Conservation (phyloP, 2,888 invertebrate genomes). For the Sericinus montela region DNA sequence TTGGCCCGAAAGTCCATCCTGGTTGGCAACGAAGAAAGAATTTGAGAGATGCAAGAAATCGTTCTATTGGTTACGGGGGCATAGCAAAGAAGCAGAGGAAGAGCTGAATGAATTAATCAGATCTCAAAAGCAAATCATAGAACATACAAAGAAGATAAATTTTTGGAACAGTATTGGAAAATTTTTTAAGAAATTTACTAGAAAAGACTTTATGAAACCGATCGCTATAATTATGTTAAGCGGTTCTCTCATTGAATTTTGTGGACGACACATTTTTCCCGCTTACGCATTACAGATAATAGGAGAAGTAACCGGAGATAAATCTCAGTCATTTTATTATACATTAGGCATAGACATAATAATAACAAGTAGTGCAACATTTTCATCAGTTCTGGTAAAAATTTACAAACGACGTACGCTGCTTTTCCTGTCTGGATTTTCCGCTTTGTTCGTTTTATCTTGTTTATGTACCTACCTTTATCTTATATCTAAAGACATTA, state of each 20-base stretch:
- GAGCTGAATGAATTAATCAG: slow-evolving; percentile 41
- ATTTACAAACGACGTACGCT: slow-evolving; percentile 43
- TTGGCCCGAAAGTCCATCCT: slow-evolving; percentile 81
- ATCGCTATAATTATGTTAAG: slow-evolving; percentile 36
- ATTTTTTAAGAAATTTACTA: slow-evolving; percentile 41
- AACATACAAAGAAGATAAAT: slow-evolving; percentile 19
- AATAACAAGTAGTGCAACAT: slow-evolving; percentile 40
- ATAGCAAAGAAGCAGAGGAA: slow-evolving; percentile 24
- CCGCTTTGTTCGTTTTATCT: slow-evolving; percentile 35
- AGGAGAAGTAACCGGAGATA: slow-evolving; percentile 38
- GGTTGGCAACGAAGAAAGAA: slow-evolving; percentile 75
- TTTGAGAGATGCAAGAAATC: slow-evolving; percentile 65
- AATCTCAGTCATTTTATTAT: slow-evolving; percentile 40
- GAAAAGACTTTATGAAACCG: slow-evolving; percentile 48
- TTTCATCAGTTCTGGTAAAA: slow-evolving; percentile 44
- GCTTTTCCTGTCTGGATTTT: slow-evolving; percentile 43
- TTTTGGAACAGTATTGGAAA: slow-evolving; percentile 18
- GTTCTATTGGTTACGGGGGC: slow-evolving; percentile 73
- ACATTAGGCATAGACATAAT: slow-evolving; percentile 45
- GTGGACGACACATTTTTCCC: slow-evolving; percentile 51
- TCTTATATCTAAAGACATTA: slow-evolving; percentile 29
- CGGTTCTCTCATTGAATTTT: slow-evolving; percentile 39
- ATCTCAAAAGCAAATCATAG: slow-evolving; percentile 35
- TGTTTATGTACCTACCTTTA: slow-evolving; percentile 40
- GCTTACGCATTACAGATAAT: slow-evolving; percentile 53